Conservation (phyloP, 2,797 vertebrate species). For the Sphenopsis melanotis region DNA sequence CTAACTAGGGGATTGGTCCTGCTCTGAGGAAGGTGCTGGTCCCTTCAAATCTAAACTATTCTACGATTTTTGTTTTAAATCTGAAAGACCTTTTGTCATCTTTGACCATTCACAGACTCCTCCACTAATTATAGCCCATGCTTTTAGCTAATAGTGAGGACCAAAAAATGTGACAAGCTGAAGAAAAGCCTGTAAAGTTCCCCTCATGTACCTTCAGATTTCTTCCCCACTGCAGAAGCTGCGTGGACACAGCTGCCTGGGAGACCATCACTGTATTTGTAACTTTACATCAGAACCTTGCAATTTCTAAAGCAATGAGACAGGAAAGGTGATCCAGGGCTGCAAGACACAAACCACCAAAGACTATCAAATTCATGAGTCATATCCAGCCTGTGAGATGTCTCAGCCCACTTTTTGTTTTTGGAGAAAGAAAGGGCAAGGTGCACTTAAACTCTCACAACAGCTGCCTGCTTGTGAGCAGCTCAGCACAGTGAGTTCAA, state of each 20-base stretch:
- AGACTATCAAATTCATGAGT: not conserved
- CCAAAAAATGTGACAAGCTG: not conserved
- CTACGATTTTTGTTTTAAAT: not conserved
- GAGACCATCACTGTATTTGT: not conserved
- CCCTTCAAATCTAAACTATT: not conserved
- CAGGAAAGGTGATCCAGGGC: not conserved
- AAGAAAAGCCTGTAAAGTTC: not conserved
- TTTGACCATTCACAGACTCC: not conserved
- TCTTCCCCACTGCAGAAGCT: not conserved
- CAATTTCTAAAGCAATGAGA: not conserved
- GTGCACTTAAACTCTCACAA: not conserved
- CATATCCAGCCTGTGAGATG: not conserved
- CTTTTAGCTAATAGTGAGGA: not conserved
- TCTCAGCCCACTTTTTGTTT: not conserved
- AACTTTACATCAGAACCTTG: not conserved
- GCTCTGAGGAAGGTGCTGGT: not conserved
- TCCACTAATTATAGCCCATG: not conserved
- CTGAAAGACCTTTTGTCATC: not conserved
- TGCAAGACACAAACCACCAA: not conserved
- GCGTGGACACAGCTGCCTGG: not conserved
- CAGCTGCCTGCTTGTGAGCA: not conserved
- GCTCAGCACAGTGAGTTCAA: not conserved
- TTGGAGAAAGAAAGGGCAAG: not conserved
- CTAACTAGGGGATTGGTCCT: not conserved
- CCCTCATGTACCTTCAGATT: not conserved